Percentiles rank a stretch among this genome's conserved stretches.
These are phyloP conservation scores for Tringa solitaria DNA, from an alignment of 2,113 vertebrate genomes.

Conservation along the genomic window DNA sequence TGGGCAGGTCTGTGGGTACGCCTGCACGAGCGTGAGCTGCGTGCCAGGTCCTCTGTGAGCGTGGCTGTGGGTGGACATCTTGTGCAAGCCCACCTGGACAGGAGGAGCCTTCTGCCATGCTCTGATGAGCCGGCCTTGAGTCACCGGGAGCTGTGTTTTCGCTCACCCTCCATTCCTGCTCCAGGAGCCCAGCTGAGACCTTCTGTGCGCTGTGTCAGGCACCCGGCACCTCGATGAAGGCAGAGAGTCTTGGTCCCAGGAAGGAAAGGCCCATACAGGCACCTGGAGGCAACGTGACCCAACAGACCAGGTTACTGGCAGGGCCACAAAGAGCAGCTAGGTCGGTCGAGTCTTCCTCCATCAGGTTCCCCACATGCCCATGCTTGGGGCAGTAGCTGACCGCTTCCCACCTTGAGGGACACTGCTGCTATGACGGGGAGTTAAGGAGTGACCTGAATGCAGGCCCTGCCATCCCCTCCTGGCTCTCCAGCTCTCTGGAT, in stretches of 20 bases:
- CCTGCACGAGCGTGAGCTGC: not conserved
- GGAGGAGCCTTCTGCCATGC: not conserved
- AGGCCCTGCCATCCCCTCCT: not conserved
- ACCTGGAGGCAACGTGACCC: not conserved
- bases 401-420: not conserved
- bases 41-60: accelerated
- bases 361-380: not conserved
- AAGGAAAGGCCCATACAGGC: not conserved
- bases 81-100: constrained; percentile 11
- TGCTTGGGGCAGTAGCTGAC: not conserved
- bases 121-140: not conserved
- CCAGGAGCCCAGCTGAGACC: not conserved
- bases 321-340: not conserved
- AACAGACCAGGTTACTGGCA: not conserved
- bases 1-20: not conserved
- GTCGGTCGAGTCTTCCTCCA: not conserved
- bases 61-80: not conserved
- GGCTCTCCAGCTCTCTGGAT: not conserved
- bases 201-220: not conserved
- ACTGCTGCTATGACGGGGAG: not conserved
- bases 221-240: accelerated
- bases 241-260: not conserved
- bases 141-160: not conserved
- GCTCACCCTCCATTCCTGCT: not conserved
- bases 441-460: not conserved